Conservation (phyloP, 2,888 invertebrate genomes). For the Athalia rosae region DNA sequence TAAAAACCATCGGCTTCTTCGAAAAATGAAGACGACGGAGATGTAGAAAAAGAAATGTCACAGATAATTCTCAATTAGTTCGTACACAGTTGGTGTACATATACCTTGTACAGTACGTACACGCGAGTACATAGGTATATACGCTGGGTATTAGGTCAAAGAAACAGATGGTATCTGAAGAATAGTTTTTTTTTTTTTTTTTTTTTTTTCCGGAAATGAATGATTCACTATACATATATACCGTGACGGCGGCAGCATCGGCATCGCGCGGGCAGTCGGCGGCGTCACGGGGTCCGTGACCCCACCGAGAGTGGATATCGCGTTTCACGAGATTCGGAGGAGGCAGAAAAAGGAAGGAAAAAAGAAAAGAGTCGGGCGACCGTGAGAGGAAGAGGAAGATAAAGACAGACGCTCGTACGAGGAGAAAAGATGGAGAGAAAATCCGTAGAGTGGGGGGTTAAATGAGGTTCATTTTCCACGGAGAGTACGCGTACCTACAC, state of each 20-base stretch:
- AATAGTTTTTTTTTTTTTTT: slow-evolving; percentile 9
- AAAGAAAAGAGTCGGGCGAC: slow-evolving; percentile 24
- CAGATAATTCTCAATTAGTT: too few relatives aligned
- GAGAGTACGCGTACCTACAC: background rate
- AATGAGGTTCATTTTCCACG: slow-evolving; percentile 21
- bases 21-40: too few relatives aligned
- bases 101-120: background rate
- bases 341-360: too few relatives aligned
- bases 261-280: background rate
- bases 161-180: slow-evolving; percentile 38
- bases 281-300: slow-evolving; percentile 35
- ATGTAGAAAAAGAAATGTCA: too few relatives aligned
- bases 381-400: background rate
- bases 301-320: slow-evolving; percentile 36
- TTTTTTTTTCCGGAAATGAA: slow-evolving; percentile 37
- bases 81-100: background rate
- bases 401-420: too few relatives aligned
- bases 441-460: background rate
- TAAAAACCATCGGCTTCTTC: background rate
- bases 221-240: slow-evolving; percentile 18
- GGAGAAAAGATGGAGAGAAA: background rate
- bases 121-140: background rate
- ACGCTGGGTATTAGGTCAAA: slow-evolving; percentile 19
- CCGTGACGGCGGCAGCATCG: too few relatives aligned
- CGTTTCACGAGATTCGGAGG: slow-evolving; percentile 25